Base-by-base conservation (phyloP, 1,140 invertebrate genomes). In the Panagrolaimus sp. region DNA sequence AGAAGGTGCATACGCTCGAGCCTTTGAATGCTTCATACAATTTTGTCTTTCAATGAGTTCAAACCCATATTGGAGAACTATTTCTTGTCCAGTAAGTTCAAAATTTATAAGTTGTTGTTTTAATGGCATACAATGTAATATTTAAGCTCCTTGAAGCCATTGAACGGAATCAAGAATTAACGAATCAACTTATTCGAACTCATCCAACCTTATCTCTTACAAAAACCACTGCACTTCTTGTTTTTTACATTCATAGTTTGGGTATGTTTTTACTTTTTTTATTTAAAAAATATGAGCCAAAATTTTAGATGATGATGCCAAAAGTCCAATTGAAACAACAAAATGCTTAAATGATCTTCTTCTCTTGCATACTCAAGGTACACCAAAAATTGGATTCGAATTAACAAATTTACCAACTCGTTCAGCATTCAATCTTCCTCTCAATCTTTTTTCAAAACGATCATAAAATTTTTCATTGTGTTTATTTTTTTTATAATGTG, bases 71-170 rank as follows among this genome's bases (percentile, higher is more conserved):
- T 58, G 52, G 52, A 21, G 52, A 58, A 58, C 52, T 12, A 58
- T 58, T 17, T 58, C 52, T 21, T 58, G 52, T 14, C n/a, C 52
- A 12, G 52, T 58, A 12, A 58, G 52, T 58, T 58, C 26, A 17
- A 5, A 4, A 52, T 21, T 52, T 52, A 17, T 52, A 2, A 3
- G 2, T 21, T 2, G n/a, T 2, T 2, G 12, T 52, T 14, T 52
- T 5, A 5, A 5, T 2, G 12, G n/a, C 10, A 24, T 21, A 21
- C 26, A 15, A 2, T n/a, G n/a, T n/a, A 21, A 21, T 9, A 9
- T 55, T 55, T 58, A 12, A 58, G 52, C 52, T 58, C 17, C 52
- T 58, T 28, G 21, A 58, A 58, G 52, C 28, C 1, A 58, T 58
- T 28, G 52, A 58, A n/a, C 15, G 15, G 10, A 58, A 58, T 28